These are phyloP conservation scores for Lindbergichthys nudifrons DNA, from an alignment of 2,797 vertebrate genomes.

Conservation along the genomic window DNA sequence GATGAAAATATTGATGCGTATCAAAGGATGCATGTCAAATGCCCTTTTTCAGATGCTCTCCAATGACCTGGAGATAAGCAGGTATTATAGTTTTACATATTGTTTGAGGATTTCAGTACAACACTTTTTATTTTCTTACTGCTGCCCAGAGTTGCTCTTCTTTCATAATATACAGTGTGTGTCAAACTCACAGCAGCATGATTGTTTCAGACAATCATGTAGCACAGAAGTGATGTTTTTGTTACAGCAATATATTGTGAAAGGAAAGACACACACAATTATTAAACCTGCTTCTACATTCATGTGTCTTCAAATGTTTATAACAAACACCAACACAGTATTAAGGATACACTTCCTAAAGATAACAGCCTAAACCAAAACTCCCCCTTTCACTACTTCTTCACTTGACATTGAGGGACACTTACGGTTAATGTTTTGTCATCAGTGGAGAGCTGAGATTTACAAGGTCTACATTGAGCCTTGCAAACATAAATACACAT, in stretches of 20 bases:
- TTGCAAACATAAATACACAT: neutral
- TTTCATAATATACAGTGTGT: too few relatives aligned
- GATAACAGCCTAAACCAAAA: neutral
- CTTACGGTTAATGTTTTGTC: neutral
- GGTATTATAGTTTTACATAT: neutral
- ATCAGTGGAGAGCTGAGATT: neutral
- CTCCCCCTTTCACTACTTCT: too few relatives aligned
- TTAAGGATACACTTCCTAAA: neutral
- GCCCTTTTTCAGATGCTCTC: slow-evolving; percentile 8
- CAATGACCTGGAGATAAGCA: neutral
- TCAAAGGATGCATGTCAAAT: slow-evolving; percentile 24
- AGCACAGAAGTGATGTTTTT: neutral
- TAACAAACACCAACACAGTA: slow-evolving; percentile 8
- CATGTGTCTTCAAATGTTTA: neutral
- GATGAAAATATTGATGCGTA: slow-evolving; percentile 16
- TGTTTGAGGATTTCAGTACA: neutral
- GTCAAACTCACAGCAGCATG: neutral
- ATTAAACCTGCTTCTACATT: neutral
- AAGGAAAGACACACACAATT: neutral
- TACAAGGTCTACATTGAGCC: neutral
- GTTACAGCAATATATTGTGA: slow-evolving; percentile 1
- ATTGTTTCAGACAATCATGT: slow-evolving; percentile 5
- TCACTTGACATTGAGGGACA: neutral
- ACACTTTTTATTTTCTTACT: neutral
- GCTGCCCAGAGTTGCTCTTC: neutral